A percentile compares a stretch with the other conserved stretches of the same genome.
Evolutionary conservation across 2,797 vertebrate species (phyloP).

Genomic region (Falco peregrinus): DNA sequence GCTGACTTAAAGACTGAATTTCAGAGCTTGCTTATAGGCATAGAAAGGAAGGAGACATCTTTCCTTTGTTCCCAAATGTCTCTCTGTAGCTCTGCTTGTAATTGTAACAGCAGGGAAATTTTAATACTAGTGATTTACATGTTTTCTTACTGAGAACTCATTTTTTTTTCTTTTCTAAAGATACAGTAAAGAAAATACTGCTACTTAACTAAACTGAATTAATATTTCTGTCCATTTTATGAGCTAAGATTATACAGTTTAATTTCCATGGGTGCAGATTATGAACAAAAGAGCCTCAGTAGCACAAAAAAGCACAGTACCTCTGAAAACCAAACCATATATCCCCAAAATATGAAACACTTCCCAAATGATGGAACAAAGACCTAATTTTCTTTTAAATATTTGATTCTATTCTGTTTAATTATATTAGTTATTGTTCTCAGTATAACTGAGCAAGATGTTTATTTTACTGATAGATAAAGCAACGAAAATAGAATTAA

Average conservation of each 20-base stretch:
- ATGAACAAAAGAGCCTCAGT: not conserved
- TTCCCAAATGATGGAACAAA: not conserved
- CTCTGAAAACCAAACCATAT: not conserved
- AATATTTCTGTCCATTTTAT: constrained; percentile 20
- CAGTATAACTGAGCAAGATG: not conserved
- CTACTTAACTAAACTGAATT: not conserved
- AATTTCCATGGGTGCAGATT: not conserved
- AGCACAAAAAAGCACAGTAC: not conserved
- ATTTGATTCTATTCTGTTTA: not conserved
- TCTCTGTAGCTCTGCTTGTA: not conserved
- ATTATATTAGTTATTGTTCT: not conserved
- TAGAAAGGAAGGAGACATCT: not conserved
- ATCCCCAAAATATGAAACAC: not conserved
- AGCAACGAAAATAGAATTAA: constrained; percentile 8
- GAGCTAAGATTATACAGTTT: not conserved
- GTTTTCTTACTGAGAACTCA: not conserved
- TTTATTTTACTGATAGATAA: not conserved
- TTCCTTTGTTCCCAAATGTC: not conserved
- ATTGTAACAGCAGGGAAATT: not conserved
- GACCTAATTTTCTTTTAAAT: not conserved
- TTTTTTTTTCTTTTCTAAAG: not conserved
- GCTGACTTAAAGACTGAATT: not conserved
- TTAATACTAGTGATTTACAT: constrained; percentile 39
- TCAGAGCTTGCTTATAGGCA: not conserved
- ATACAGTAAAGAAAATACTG: not conserved